phyloP scores from a whole-genome alignment of 2,113 vertebrate species.

The Hydrochoerus hydrochaeris region DNA sequence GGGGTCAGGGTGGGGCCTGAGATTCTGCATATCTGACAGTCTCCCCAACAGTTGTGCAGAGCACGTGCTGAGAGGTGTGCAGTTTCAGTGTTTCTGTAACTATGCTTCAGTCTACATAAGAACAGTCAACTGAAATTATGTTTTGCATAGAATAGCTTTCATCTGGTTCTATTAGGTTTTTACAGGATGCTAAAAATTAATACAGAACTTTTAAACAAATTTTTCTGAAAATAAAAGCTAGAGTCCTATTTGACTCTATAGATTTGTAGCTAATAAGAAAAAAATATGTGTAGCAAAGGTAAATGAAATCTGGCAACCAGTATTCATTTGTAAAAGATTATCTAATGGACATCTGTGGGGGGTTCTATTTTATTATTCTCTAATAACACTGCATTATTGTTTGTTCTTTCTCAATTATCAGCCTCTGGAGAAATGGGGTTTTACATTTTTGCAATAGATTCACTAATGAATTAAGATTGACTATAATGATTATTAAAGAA shows the following conservation, averaged over 20 bases:
- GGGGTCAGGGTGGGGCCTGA: neutral
- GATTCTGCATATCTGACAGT: neutral
- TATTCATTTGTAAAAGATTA: slow-evolving; percentile 38
- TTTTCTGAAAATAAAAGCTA: slow-evolving; percentile 53
- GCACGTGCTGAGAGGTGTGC: no score
- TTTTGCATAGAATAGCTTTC: slow-evolving; percentile 65
- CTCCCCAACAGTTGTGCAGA: neutral
- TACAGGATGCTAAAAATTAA: slow-evolving; percentile 25
- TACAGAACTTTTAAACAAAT: slow-evolving; percentile 25
- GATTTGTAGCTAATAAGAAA: neutral
- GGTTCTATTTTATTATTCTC: neutral
- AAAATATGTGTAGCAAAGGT: neutral
- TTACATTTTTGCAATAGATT: slow-evolving; percentile 20
- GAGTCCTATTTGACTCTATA: neutral
- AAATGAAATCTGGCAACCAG: slow-evolving; percentile 29
- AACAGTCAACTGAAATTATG: neutral
- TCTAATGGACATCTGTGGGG: neutral
- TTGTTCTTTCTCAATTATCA: slow-evolving; percentile 36
- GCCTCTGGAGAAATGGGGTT: slow-evolving; percentile 8
- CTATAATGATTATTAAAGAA: neutral
- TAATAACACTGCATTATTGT: neutral
- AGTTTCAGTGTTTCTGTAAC: neutral
- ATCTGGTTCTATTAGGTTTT: slow-evolving; percentile 75
- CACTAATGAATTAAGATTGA: slow-evolving; percentile 13
- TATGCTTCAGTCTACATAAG: neutral